Evolutionary conservation across 2,113 vertebrate species (phyloP).

Genomic region (Chiloscyllium plagiosum): DNA sequence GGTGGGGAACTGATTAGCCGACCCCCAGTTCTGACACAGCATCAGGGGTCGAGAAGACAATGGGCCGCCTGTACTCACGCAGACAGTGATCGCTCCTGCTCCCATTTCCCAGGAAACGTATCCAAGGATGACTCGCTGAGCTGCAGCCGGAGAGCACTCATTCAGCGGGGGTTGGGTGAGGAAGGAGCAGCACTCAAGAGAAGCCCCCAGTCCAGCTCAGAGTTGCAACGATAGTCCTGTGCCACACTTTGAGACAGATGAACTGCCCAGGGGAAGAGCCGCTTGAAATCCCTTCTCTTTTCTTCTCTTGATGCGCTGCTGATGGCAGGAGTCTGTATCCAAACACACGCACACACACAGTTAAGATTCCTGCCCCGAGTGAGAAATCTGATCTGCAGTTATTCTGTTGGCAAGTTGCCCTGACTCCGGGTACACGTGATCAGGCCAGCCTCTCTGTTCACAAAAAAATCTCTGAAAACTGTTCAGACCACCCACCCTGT

Average conservation of each 20-base stretch:
- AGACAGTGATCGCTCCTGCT: slow-evolving; percentile 78
- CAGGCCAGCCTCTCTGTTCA: neutral
- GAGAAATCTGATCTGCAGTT: slow-evolving; percentile 1
- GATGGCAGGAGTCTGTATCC: neutral
- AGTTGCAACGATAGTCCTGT: neutral
- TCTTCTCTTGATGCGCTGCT: neutral
- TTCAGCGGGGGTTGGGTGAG: neutral
- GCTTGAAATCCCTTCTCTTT: neutral
- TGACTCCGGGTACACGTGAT: neutral
- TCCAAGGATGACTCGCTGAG: slow-evolving; percentile 44
- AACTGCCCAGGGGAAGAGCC: neutral
- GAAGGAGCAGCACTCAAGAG: too few relatives aligned
- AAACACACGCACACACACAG: neutral
- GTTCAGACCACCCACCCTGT: too few relatives aligned
- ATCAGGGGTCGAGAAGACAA: too few relatives aligned
- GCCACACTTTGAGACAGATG: too few relatives aligned
- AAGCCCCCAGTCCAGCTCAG: neutral
- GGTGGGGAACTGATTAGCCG: too few relatives aligned
- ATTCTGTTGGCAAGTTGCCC: neutral
- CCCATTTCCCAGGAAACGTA: slow-evolving; percentile 64
- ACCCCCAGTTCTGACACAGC: too few relatives aligned
- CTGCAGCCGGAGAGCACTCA: neutral
- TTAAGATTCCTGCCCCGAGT: neutral
- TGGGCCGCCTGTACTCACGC: slow-evolving; percentile 67
- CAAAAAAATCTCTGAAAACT: neutral